Evolutionary conservation across 2,797 vertebrate species (phyloP).

Genomic region (Parauchenoglanis punctatus): DNA sequence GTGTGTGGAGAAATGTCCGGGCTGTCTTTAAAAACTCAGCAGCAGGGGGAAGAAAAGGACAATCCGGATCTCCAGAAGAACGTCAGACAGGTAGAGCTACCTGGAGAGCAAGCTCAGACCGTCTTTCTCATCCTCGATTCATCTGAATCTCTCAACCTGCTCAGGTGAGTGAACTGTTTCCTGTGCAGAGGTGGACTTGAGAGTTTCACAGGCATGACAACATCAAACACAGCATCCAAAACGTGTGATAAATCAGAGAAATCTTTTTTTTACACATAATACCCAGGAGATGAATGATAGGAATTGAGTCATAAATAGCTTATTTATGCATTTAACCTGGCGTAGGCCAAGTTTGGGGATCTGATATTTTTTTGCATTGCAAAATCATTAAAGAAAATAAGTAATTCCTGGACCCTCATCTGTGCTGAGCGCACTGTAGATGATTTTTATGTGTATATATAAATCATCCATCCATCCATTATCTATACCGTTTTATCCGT

Average conservation of each 20-base stretch:
- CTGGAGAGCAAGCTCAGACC: conserved; percentile 68
- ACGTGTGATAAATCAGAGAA: background rate
- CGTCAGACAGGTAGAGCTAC: conserved; percentile 38
- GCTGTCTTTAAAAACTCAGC: conserved; percentile 43
- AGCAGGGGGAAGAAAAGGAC: conserved; percentile 47
- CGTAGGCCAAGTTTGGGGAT: background rate
- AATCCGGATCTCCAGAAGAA: conserved; percentile 37
- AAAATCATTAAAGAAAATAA: background rate
- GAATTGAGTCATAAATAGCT: background rate
- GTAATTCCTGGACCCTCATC: background rate
- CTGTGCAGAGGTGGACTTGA: background rate
- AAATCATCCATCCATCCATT: too few relatives aligned
- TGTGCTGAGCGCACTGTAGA: background rate
- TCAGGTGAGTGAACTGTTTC: conserved; percentile 68
- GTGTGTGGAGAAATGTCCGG: conserved; percentile 59
- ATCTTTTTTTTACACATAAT: background rate
- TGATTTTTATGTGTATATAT: background rate
- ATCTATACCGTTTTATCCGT: too few relatives aligned
- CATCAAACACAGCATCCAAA: background rate
- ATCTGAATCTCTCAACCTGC: conserved; percentile 69
- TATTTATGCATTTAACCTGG: too few relatives aligned
- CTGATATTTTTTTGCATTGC: background rate
- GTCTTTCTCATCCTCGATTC: conserved; percentile 76
- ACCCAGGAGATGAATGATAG: background rate
- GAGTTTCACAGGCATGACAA: background rate